Base-by-base conservation (phyloP, 92 coral and sea anemone genomes). In the Palythoa caribaeorum region DNA sequence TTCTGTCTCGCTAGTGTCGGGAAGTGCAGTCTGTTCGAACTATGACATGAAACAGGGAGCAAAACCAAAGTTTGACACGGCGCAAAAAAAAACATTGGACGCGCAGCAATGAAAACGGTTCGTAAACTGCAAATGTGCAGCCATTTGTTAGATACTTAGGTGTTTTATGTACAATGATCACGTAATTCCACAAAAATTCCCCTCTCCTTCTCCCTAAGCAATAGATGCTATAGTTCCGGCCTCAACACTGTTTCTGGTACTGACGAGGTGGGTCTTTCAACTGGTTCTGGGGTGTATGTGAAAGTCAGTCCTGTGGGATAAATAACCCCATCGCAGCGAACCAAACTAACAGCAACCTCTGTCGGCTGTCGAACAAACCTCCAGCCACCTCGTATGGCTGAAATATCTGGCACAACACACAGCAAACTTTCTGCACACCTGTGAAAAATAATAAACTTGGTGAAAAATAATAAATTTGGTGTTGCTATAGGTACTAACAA, bases 381-480 rank as follows among this genome's bases (percentile, higher is more conserved):
- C 99, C 99, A 97, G 28, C 96, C 98, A 16, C 99, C 96, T 16
- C 98, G 96, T 28, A 97, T 95, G 17, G 99, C 99, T 13, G 99
- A 97, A 59, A 97, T 97, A 70, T 97, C 99, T 8, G 99, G 99
- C 7, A 97, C 99, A 5, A 97, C 98, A 92, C 99, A 97, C 68
- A 97, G 79, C 65, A 97, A 94, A 79, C 99, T 94, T 71, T 95
- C 98, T 19, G 94, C 99, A 73, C 99, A 97, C 77, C 99, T 97
- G 90, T 15, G 12, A 79, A 36, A 73, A 51, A 50, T 2, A 6
- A 62, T 76, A 40, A 40, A 62, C 66, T 40, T 9, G 2, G 60
- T 54, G 14, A 54, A 53, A 2, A 53, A 15, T 11, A 53, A 53
- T n/a, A n/a, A n/a, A n/a, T n/a, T n/a, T n/a, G n/a, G n/a, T n/a